These are phyloP conservation scores for Chromoteleia sp. DNA, from an alignment of 2,888 invertebrate genomes.

Conservation along the genomic window DNA sequence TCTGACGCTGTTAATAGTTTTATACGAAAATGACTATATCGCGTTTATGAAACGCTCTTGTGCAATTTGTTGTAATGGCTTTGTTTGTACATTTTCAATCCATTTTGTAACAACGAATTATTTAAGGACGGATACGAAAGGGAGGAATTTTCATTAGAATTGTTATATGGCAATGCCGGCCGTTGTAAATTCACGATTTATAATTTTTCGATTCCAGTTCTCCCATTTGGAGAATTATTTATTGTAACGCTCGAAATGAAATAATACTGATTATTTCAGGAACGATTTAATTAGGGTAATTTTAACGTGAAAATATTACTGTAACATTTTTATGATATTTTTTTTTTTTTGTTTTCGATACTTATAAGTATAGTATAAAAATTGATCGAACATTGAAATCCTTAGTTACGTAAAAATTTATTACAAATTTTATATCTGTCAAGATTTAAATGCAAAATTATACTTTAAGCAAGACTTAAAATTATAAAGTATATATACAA, in stretches of 20 bases:
- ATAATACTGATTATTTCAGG: too few species aligned
- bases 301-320: too few species aligned
- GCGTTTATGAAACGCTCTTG: background rate
- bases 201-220: background rate
- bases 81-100: conserved; percentile 23
- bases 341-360: too few species aligned
- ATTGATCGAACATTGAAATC: too few species aligned
- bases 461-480: too few species aligned
- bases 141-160: conserved; percentile 20
- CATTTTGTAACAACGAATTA: conserved; percentile 11
- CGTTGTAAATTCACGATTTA: conserved; percentile 3
- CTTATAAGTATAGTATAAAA: too few species aligned
- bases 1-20: conserved; percentile 1
- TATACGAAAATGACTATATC: background rate
- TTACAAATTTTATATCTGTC: background rate
- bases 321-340: too few species aligned
- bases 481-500: background rate
- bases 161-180: conserved; percentile 3
- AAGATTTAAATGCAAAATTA: too few species aligned
- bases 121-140: conserved; percentile 11
- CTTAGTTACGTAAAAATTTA: too few species aligned
- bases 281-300: too few species aligned
- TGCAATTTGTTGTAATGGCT: conserved; percentile 14
- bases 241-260: too few species aligned
- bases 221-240: too few species aligned